phyloP scores from a whole-genome alignment of 53 echinoderm and acorn worm genomes.

The Holothuria scabra region DNA sequence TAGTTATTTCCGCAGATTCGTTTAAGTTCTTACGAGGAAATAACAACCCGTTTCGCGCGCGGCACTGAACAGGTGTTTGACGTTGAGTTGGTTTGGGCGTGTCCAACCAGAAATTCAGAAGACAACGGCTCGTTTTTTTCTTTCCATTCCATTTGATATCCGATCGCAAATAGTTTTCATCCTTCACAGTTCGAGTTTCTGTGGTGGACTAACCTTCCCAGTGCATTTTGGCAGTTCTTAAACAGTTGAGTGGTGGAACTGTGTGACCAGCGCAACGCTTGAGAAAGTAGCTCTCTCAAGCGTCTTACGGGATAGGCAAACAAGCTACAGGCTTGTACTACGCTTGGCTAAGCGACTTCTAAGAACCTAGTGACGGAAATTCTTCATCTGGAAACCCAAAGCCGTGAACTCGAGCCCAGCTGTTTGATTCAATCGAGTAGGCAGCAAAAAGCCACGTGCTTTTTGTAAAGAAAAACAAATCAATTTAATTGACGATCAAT shows the following conservation, averaged over 20 bases:
- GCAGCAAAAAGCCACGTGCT: slow-evolving; percentile 30
- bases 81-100: not conserved
- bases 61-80: slow-evolving; percentile 14
- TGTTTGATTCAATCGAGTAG: slow-evolving; percentile 42
- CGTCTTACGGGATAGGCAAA: slow-evolving; percentile 27
- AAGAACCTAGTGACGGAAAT: slow-evolving; percentile 39
- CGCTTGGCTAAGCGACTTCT: slow-evolving; percentile 47
- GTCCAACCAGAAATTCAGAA: not conserved
- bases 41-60: no score
- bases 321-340: slow-evolving; percentile 16
- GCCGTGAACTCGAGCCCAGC: slow-evolving; percentile 25
- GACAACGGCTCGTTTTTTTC: not conserved
- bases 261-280: slow-evolving; percentile 46
- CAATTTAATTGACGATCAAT: slow-evolving; percentile 11
- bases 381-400: slow-evolving; percentile 15
- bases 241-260: slow-evolving; percentile 44
- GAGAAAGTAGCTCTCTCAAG: slow-evolving; percentile 36
- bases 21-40: no score
- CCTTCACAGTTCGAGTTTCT: slow-evolving; percentile 3
- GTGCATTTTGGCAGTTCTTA: slow-evolving; percentile 25
- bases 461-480: slow-evolving; percentile 20
- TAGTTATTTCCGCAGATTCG: no score
- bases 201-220: slow-evolving; percentile 1
- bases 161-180: not conserved
- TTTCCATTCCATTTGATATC: not conserved